Evolutionary conservation across 1,140 invertebrate genomes (phyloP), one percentile per base, ranked within the genome.

Genomic region (Camponotus floridanus): DNA sequence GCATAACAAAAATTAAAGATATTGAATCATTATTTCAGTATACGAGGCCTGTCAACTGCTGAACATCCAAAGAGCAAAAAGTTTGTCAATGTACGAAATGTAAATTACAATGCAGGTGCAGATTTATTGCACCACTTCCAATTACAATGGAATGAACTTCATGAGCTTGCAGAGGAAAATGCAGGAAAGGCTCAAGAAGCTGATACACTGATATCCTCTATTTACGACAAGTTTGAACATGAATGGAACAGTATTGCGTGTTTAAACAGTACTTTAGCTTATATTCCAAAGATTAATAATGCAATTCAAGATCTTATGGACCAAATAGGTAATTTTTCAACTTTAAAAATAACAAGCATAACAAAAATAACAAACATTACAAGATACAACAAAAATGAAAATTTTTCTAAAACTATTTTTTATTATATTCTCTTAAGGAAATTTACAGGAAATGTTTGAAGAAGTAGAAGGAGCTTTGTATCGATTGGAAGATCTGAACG

Each of bases 91-190:
- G 13, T 74, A 26, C 88, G 92, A 80, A 92, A 94, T 88, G 94
- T 96, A 45, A 96, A 96, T 93, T 95, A 95, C 70, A 94, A 96
- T 92, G 96, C 96, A 45, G 96, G 96, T 2, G 95, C 95, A 9
- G 95, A 96, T 87, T 88, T 97, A 73, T 92, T 97, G 33, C 94
- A 96, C 85, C 96, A 96, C 87, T 97, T 96, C 93, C 96, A 97
- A 91, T 92, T 95, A 48, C 94, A 96, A 70, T 97, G 97, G 97
- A 95, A 95, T 87, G 96, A 96, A 85, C 86, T 97, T 21, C 97
- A 97, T 87, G 93, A 96, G 74, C 92, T 96, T 18, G 96, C 96
- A 57, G 96, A 97, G 91, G 95, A 96, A 79, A 97, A 97, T 94
- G 96, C 96, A 3, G 93, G 94, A 81, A 95, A 95, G 88, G 96